Conservation (phyloP, 2,797 vertebrate species). For the Heliangelus exortis region DNA sequence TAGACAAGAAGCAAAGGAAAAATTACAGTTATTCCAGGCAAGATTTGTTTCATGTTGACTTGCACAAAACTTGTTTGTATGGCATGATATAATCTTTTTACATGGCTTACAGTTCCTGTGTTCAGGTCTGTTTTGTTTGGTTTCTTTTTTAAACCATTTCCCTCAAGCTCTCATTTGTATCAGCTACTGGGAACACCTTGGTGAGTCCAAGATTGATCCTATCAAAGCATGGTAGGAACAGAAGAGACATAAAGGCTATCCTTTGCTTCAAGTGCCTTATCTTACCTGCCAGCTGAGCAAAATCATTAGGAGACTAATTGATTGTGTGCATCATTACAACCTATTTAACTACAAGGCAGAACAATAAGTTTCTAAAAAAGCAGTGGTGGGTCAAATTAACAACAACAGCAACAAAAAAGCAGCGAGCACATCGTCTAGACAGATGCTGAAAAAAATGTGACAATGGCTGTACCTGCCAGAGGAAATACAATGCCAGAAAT, state of each 20-base stretch:
- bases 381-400: background rate
- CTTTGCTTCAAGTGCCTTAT: background rate
- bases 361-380: background rate
- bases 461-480: conserved; percentile 87
- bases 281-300: background rate
- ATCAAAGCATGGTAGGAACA: background rate
- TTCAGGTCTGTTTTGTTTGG: background rate
- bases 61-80: background rate
- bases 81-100: background rate
- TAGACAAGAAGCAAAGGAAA: background rate
- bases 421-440: background rate
- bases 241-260: background rate
- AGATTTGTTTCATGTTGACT: background rate
- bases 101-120: background rate
- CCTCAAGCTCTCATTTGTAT: background rate
- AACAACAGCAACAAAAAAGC: background rate
- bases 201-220: background rate
- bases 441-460: background rate
- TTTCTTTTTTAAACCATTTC: background rate
- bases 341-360: background rate
- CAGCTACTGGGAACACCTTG: background rate
- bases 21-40: background rate
- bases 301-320: background rate
- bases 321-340: background rate
- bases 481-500: conserved; percentile 91